Evolutionary conservation across 1,140 invertebrate genomes (phyloP), one percentile per base, ranked within the genome.

Genomic region (Trachymyrmex septentrionalis): DNA sequence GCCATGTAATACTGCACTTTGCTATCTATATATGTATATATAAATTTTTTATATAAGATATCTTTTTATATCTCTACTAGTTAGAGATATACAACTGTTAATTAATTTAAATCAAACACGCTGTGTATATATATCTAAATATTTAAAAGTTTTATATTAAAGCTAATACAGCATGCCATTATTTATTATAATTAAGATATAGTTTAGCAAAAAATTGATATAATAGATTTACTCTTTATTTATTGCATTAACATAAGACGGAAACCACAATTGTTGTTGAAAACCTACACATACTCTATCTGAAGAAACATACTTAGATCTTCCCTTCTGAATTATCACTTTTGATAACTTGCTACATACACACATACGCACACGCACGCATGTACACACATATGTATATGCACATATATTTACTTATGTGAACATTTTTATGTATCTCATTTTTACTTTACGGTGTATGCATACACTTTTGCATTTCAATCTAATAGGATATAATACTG

Each of bases 301-400:
- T 91, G 81, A 91, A 88, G 87, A 91, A 91, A 91, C 91, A 91
- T 91, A 91, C 27, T 87, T 85, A 72, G 57, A 88, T 88, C 53
- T 80, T 88, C 61, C 71, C 12, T 66, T 85, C 71, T 66, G 64
- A 44, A 73, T 57, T 88, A 87, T 67, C 77, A 89, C 53, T 91
- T 90, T 81, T 19, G 67, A 85, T 91, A 91, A 81, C 86, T 92
- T 88, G 34, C 85, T 92, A 92, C 38, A 69, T 16, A 69, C 21
- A 27, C 38, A 16, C 38, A 24, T 9, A 48, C 21, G 6, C 21
- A 30, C 12, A 27, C 57, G 12, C 12, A 27, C 21, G 3, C 12
- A 61, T 14, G 12, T 3, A 12, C 57, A 61, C 19, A 6, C 19
- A 21, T 10, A 44, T n/a, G 9, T 16, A 16, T 9, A 90, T 78